A percentile compares a stretch with the other conserved stretches of the same genome.
Evolutionary conservation across 2,888 invertebrate species (phyloP).

Genomic region (Ischnura elegans): DNA sequence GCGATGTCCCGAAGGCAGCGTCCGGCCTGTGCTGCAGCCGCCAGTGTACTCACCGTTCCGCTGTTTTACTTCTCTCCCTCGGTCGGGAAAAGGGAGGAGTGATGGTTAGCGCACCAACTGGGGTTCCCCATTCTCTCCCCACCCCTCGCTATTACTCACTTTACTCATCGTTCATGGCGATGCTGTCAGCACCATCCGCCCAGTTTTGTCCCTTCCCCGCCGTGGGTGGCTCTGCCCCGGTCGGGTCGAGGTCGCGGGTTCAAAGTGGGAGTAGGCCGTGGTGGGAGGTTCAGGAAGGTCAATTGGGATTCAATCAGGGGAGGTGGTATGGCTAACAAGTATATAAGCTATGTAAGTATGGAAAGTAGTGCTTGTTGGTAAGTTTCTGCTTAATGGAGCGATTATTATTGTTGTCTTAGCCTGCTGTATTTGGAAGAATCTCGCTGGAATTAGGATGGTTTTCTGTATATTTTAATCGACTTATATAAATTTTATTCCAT

Average conservation of each 20-base stretch:
- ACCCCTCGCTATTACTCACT: not conserved
- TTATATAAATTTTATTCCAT: too few species aligned
- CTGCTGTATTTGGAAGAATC: too few species aligned
- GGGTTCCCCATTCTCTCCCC: not conserved
- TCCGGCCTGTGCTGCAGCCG: not conserved
- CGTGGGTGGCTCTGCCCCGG: not conserved
- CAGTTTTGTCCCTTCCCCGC: not conserved
- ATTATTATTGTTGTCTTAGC: too few species aligned
- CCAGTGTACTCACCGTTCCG: not conserved
- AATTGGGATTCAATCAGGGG: not conserved
- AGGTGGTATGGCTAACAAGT: not conserved
- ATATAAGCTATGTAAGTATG: not conserved
- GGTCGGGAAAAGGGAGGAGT: too few species aligned
- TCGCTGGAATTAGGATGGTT: too few species aligned
- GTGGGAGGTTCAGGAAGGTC: not conserved
- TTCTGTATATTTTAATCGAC: too few species aligned
- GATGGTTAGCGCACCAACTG: not conserved
- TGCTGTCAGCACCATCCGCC: not conserved
- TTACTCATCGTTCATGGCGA: not conserved
- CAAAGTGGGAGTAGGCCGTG: not conserved
- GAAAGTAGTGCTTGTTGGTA: too few species aligned
- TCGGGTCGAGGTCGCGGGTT: not conserved
- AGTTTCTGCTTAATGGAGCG: too few species aligned
- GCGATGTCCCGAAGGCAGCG: not conserved
- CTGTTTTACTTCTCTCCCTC: slow-evolving; percentile 24